These are phyloP conservation scores for Chelmon rostratus DNA, from an alignment of 2,797 vertebrate species.

Conservation along the genomic window DNA sequence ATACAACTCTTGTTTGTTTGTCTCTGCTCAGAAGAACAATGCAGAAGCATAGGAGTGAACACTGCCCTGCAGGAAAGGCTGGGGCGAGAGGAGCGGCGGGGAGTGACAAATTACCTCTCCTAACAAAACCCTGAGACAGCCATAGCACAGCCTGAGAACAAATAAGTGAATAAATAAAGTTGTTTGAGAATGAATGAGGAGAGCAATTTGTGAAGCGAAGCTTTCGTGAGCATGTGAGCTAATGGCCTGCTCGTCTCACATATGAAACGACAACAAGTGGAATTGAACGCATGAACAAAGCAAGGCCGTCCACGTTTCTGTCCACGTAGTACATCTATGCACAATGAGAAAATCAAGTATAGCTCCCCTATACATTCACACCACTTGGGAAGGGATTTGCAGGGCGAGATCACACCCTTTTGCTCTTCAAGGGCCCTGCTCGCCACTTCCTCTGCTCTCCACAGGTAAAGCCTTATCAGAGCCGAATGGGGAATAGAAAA, in stretches of 20 bases:
- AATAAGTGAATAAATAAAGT: conserved; percentile 84
- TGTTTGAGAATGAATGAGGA: conserved; percentile 67
- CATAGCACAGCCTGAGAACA: conserved; percentile 66
- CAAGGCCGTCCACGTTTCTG: conserved; percentile 14
- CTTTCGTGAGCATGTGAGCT: conserved; percentile 37
- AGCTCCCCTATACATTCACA: conserved; percentile 5
- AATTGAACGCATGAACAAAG: conserved; percentile 24
- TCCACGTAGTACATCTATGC: conserved; percentile 17
- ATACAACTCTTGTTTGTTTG: not conserved
- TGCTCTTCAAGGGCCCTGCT: conserved; percentile 9
- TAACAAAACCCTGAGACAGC: conserved; percentile 66
- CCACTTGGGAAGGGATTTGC: not conserved
- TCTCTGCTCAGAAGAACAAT: conserved; percentile 32
- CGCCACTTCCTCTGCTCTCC: conserved; percentile 27
- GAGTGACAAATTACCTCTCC: conserved; percentile 76
- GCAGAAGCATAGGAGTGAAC: conserved; percentile 46
- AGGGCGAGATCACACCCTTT: conserved; percentile 29
- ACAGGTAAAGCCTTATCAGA: conserved; percentile 3
- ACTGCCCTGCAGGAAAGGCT: conserved; percentile 26
- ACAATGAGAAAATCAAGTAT: not conserved
- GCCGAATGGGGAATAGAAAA: conserved; percentile 26
- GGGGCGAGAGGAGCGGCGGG: conserved; percentile 7
- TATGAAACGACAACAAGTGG: conserved; percentile 37
- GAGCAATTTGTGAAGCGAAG: conserved; percentile 58
- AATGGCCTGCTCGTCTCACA: conserved; percentile 29